Evolutionary conservation across 2,888 invertebrate species (phyloP).

Genomic region (Drosophila nigritarsus): DNA sequence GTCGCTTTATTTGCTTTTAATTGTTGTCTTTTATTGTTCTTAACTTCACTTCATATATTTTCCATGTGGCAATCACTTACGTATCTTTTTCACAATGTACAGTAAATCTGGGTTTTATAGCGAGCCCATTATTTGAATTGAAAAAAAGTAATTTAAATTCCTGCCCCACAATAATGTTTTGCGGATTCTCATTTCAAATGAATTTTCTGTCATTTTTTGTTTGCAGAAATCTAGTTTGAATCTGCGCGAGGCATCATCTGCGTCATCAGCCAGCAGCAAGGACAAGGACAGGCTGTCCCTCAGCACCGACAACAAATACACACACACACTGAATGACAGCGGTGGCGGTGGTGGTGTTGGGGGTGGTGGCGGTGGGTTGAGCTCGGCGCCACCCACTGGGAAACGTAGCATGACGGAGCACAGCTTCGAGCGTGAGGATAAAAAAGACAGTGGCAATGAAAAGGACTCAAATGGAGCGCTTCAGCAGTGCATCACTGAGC

Average conservation of each 20-base stretch:
- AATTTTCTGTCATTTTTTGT: background rate
- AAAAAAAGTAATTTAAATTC: background rate
- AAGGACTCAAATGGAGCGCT: slow-evolving; percentile 84
- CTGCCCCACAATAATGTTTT: background rate
- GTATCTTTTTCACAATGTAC: background rate
- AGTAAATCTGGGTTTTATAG: background rate
- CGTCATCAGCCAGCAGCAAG: slow-evolving; percentile 48
- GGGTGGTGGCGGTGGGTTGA: slow-evolving; percentile 54
- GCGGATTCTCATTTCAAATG: slow-evolving; percentile 2
- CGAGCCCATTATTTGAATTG: background rate
- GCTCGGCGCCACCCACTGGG: slow-evolving; percentile 70
- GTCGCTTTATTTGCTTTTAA: background rate
- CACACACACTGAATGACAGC: slow-evolving; percentile 61
- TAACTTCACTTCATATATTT: background rate
- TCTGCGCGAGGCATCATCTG: slow-evolving; percentile 75
- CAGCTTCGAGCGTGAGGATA: slow-evolving; percentile 78
- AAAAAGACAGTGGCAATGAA: slow-evolving; percentile 83
- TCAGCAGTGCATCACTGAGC: slow-evolving; percentile 89
- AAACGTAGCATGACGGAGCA: slow-evolving; percentile 68
- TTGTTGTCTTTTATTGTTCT: background rate
- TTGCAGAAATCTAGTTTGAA: slow-evolving; percentile 82
- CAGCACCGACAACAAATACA: slow-evolving; percentile 82
- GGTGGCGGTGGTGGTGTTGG: slow-evolving; percentile 45
- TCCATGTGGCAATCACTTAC: background rate
- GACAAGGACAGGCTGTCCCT: slow-evolving; percentile 81